Conservation (phyloP, 2,888 invertebrate species). For the Charanyca ferruginea region DNA sequence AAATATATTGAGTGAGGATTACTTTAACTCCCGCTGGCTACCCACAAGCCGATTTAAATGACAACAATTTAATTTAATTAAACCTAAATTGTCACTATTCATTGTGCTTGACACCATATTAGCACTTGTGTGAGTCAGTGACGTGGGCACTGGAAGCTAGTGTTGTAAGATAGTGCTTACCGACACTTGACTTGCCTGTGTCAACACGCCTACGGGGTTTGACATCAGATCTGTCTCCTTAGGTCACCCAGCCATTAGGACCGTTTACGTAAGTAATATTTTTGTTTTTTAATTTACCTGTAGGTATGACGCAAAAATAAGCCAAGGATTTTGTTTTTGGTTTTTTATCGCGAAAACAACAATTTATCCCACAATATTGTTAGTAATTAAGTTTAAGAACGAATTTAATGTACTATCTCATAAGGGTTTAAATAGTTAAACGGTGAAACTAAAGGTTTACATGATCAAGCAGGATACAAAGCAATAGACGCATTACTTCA, state of each 20-base stretch:
- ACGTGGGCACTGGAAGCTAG: conserved; percentile 63
- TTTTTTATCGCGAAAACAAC: too few species aligned
- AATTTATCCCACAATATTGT: too few species aligned
- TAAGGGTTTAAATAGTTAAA: too few species aligned
- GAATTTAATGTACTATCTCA: too few species aligned
- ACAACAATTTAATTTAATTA: conserved; percentile 42
- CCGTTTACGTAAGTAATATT: conserved; percentile 5
- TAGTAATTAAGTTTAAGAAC: too few species aligned
- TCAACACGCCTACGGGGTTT: conserved; percentile 78
- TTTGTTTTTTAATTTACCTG: background rate
- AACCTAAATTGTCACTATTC: conserved; percentile 30
- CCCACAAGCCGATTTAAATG: conserved; percentile 37
- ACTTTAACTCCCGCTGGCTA: conserved; percentile 13
- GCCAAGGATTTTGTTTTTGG: too few species aligned
- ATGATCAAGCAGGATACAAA: too few species aligned
- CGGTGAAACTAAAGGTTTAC: too few species aligned
- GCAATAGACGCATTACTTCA: too few species aligned
- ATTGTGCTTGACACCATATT: conserved; percentile 46
- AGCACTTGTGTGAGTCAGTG: conserved; percentile 59
- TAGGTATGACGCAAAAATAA: background rate
- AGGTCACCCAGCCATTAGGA: conserved; percentile 34
- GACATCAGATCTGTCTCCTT: conserved; percentile 66
- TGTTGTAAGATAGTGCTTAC: conserved; percentile 64
- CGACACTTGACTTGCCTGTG: conserved; percentile 83
- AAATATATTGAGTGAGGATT: conserved; percentile 26